A percentile compares a stretch with the other conserved stretches of the same genome.
Evolutionary conservation across 2,797 vertebrate genomes (phyloP).

Genomic region (Oreonectes daqikongensis): DNA sequence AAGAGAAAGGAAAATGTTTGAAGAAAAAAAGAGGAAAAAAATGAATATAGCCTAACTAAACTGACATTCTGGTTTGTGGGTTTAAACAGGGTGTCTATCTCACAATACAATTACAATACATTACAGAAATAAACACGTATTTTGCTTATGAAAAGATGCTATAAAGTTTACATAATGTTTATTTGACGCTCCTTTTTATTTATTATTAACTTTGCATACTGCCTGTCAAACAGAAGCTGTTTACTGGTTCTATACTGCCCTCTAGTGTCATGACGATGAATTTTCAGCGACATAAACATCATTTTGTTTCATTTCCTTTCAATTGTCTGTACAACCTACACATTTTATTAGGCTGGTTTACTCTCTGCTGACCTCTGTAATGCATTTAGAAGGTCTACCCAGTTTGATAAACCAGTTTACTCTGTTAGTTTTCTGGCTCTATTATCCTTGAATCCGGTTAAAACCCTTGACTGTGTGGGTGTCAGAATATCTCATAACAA

Average conservation of each 20-base stretch:
- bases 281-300: neutral
- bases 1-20: neutral
- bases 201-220: neutral
- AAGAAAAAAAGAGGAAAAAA: neutral
- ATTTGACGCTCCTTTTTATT: neutral
- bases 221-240: slow-evolving; percentile 5
- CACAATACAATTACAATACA: neutral
- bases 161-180: neutral
- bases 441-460: slow-evolving; percentile 2
- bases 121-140: neutral
- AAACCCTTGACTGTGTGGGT: slow-evolving; percentile 3
- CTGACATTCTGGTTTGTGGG: neutral
- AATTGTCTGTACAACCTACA: neutral
- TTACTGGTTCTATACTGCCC: slow-evolving; percentile 33
- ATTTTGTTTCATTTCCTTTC: slow-evolving; percentile 5
- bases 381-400: neutral
- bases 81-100: neutral
- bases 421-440: neutral
- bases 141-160: neutral
- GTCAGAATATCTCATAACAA: slow-evolving; percentile 1
- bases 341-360: slow-evolving; percentile 2
- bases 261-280: slow-evolving; percentile 44
- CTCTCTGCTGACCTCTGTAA: slow-evolving; percentile 2
- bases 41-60: no score
- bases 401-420: neutral